Percentiles rank a stretch among this genome's conserved stretches.
Conservation (phyloP, 2,888 invertebrate genomes). For the Cybosia mesomella region DNA sequence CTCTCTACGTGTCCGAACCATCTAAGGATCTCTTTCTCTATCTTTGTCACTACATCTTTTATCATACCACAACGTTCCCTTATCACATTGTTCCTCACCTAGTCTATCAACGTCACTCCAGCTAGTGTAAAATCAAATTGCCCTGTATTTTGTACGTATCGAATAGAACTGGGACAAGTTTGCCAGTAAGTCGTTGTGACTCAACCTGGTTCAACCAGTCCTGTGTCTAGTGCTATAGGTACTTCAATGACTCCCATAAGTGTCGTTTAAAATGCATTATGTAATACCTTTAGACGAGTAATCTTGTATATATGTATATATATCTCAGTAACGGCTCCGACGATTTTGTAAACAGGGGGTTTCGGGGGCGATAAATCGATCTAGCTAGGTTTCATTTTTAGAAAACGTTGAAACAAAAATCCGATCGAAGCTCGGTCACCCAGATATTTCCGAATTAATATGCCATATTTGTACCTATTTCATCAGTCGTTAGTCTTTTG, state of each 20-base stretch:
- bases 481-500: not conserved
- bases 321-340: no score
- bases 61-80: no score
- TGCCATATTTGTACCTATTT: not conserved
- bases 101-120: no score
- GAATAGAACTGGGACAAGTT: not conserved
- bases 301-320: no score
- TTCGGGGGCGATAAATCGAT: no score
- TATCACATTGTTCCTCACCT: no score
- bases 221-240: not conserved
- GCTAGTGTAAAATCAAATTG: not conserved
- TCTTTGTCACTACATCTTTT: not conserved
- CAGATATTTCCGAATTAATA: no score
- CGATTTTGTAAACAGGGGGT: no score
- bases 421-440: no score
- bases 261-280: not conserved
- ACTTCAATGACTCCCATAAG: not conserved
- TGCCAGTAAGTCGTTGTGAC: not conserved
- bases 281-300: no score
- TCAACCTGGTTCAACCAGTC: not conserved
- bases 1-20: not conserved
- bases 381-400: no score
- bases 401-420: no score
- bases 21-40: not conserved
- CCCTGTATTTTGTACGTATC: not conserved